Evolutionary conservation across 2,113 vertebrate genomes (phyloP), one percentile per base, ranked within the genome.

Genomic region (Gymnorhina tibicen): DNA sequence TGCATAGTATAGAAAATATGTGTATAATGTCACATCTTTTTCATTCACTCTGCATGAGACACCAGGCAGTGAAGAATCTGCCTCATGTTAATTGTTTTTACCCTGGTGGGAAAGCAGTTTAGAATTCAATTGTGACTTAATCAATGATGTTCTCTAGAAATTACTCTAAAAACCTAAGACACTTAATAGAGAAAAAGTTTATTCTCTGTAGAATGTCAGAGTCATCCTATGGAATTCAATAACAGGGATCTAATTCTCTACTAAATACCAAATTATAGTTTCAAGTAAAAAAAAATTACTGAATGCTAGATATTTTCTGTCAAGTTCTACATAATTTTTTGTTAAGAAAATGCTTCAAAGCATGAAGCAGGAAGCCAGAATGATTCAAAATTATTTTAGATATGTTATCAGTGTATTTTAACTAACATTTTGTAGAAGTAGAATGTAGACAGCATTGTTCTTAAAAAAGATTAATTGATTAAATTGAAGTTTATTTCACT

Each of bases 81-180:
- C 15, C 30, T 91, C 2, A 1, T 41, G 24, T 59, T 89, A 91
- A 81, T 93, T 94, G 49, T 58, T 91, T 81, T 44, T 83, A 63
- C 8, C 22, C 63, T 74, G 30, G 20, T 88, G 72, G 42, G 22
- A 88, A 93, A 93, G 9, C n/a, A 69, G 35, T 84, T 91, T 19
- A 85, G 91, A 82, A 77, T 83, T 93, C 93, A 94, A 93, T 80
- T 90, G 63, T 66, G 47, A 70, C 33, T 80, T 91, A 90, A 93
- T 88, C 55, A 87, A 33, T 86, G 1, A 74, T 4, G 16, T 75
- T 84, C 10, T 89, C 24, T 39, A 80, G 33, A 91, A 86, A 78
- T 87, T 62, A 41, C 50, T 76, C 37, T 55, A 63, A 96, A 93
- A 90, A 74, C 32, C 23, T 80, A 44, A 62, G 63, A 59, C 15